These are phyloP conservation scores for Harpalus rubripes DNA, from an alignment of 2,888 invertebrate genomes.

Conservation along the genomic window DNA sequence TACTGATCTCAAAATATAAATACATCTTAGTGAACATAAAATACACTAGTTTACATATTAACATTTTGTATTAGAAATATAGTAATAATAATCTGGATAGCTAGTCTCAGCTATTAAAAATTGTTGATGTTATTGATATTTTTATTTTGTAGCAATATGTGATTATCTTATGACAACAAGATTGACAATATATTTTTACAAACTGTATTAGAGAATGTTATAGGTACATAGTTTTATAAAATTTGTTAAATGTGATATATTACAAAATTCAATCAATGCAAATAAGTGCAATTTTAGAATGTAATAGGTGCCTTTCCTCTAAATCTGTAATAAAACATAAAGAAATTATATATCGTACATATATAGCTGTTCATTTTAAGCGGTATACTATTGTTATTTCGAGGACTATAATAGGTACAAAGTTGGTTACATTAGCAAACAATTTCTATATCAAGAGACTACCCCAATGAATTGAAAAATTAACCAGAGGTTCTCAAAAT, in stretches of 20 bases:
- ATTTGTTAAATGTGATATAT: constrained; percentile 27
- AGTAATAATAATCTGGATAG: constrained; percentile 1
- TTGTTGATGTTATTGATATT: neutral
- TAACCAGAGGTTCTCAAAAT: no score
- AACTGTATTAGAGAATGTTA: no score
- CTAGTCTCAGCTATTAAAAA: constrained; percentile 23
- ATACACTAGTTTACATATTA: constrained; percentile 17
- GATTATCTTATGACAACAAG: constrained; percentile 19
- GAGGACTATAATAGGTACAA: no score
- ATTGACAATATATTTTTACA: constrained; percentile 6
- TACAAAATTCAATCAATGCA: constrained; percentile 22
- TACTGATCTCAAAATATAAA: constrained; percentile 45
- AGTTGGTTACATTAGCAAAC: no score
- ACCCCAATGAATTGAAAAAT: no score
- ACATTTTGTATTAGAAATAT: constrained; percentile 3
- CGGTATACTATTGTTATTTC: no score
- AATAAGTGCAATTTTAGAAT: constrained; percentile 38
- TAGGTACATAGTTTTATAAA: neutral
- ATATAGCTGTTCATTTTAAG: no score
- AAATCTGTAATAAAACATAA: neutral
- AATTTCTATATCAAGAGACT: no score
- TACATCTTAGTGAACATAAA: constrained; percentile 16
- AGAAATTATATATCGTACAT: neutral
- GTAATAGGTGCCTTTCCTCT: constrained; percentile 10
- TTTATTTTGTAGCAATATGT: constrained; percentile 22